Evolutionary conservation across 2,888 invertebrate genomes (phyloP).

Genomic region (Napeogenes inachia): DNA sequence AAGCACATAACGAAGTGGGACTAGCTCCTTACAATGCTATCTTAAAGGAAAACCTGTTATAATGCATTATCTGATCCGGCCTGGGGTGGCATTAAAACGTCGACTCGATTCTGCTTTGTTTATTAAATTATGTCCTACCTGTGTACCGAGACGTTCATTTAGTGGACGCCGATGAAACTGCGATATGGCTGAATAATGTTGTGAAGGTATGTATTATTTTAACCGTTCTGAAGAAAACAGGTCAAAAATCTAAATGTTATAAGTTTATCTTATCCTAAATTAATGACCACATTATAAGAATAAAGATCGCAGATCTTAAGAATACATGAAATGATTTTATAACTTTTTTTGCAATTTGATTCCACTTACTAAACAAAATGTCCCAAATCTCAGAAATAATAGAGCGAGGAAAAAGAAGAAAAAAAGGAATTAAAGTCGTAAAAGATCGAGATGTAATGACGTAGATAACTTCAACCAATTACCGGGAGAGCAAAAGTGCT

Average conservation of each 20-base stretch:
- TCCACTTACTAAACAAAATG: conserved; percentile 14
- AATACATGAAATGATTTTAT: conserved; percentile 6
- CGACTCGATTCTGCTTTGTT: conserved; percentile 67
- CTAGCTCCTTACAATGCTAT: conserved; percentile 74
- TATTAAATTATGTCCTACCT: conserved; percentile 76
- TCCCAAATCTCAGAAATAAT: conserved; percentile 69
- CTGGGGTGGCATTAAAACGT: conserved; percentile 54
- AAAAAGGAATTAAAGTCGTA: conserved; percentile 63
- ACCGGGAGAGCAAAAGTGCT: conserved; percentile 66
- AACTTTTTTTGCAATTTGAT: conserved; percentile 5
- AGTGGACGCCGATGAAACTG: conserved; percentile 68
- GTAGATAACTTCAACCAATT: conserved; percentile 76
- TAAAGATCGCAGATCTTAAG: background rate
- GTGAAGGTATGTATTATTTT: conserved; percentile 60
- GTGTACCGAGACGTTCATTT: conserved; percentile 68
- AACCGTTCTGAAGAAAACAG: conserved; percentile 54
- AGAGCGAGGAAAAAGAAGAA: conserved; percentile 68
- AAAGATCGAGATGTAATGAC: conserved; percentile 74
- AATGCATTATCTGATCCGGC: conserved; percentile 73
- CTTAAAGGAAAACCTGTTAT: conserved; percentile 71
- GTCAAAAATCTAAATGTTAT: conserved; percentile 49
- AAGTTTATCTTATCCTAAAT: conserved; percentile 29
- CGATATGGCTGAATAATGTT: conserved; percentile 70
- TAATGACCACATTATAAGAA: no score
- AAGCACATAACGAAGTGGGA: conserved; percentile 70